phyloP scores from a whole-genome alignment of 2,888 invertebrate genomes.

The Euplexia lucipara region DNA sequence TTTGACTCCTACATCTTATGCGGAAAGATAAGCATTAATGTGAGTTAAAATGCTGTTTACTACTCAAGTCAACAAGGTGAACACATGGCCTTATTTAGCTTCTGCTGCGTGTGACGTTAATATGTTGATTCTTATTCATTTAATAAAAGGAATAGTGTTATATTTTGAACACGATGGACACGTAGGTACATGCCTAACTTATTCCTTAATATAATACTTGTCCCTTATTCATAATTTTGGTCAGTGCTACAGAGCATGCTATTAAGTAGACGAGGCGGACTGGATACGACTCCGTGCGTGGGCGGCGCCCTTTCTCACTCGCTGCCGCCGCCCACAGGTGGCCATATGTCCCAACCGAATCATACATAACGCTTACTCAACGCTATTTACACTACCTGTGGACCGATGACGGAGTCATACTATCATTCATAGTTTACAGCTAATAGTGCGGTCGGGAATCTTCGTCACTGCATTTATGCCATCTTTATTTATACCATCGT shows the following conservation, averaged over 20 bases:
- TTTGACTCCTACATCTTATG: constrained; percentile 28
- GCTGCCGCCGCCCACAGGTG: constrained; percentile 79
- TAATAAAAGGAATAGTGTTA: constrained; percentile 8
- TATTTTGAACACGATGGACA: not conserved
- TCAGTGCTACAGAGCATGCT: constrained; percentile 26
- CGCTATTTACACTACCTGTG: constrained; percentile 55
- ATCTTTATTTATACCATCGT: constrained; percentile 57
- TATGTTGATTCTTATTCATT: not conserved
- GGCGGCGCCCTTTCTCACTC: constrained; percentile 85
- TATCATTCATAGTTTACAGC: constrained; percentile 63
- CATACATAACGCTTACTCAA: constrained; percentile 61
- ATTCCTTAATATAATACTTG: too few species aligned
- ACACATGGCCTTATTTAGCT: constrained; percentile 40
- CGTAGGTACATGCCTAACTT: not conserved
- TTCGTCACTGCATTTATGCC: constrained; percentile 45
- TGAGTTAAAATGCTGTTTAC: constrained; percentile 27
- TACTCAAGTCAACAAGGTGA: constrained; percentile 24
- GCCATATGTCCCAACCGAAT: constrained; percentile 64
- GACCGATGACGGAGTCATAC: constrained; percentile 57
- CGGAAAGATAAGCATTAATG: constrained; percentile 53
- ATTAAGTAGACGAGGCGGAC: constrained; percentile 62
- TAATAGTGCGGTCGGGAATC: constrained; percentile 50
- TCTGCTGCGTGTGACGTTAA: constrained; percentile 3
- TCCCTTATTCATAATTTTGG: not conserved
- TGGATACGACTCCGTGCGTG: constrained; percentile 76